These are phyloP conservation scores for Caretta caretta DNA, from an alignment of 2,113 vertebrate species.

Conservation along the genomic window DNA sequence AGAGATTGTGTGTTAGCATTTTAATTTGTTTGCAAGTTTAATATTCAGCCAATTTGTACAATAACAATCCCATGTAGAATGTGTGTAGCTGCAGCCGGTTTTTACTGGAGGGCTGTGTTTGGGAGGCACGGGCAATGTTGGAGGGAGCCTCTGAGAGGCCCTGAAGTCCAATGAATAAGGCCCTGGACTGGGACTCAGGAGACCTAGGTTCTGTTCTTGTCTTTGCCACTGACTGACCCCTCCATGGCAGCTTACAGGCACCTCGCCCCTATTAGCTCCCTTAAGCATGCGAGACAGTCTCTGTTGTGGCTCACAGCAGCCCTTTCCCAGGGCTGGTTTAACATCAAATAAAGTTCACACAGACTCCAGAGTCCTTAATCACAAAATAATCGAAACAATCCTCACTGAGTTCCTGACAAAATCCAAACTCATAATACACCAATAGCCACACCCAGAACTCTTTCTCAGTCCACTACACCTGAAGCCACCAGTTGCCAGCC, in stretches of 20 bases:
- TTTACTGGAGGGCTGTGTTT: too few species aligned
- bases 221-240: too few species aligned
- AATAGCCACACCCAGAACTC: neutral
- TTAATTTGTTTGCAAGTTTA: neutral
- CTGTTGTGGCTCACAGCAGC: neutral
- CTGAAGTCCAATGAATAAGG: too few species aligned
- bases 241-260: too few species aligned
- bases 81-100: neutral
- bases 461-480: neutral
- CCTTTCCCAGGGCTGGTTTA: neutral
- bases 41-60: neutral
- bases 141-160: too few species aligned
- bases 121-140: too few species aligned
- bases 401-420: neutral
- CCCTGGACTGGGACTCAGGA: too few species aligned
- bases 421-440: neutral
- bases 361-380: neutral
- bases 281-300: neutral
- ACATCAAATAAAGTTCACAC: neutral
- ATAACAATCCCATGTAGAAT: neutral
- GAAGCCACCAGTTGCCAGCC: neutral
- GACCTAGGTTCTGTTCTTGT: too few species aligned
- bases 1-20: neutral
- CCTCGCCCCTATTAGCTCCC: neutral
- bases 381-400: neutral